These are phyloP conservation scores for Argyrosomus japonicus DNA, from an alignment of 2,113 vertebrate species.

Conservation along the genomic window DNA sequence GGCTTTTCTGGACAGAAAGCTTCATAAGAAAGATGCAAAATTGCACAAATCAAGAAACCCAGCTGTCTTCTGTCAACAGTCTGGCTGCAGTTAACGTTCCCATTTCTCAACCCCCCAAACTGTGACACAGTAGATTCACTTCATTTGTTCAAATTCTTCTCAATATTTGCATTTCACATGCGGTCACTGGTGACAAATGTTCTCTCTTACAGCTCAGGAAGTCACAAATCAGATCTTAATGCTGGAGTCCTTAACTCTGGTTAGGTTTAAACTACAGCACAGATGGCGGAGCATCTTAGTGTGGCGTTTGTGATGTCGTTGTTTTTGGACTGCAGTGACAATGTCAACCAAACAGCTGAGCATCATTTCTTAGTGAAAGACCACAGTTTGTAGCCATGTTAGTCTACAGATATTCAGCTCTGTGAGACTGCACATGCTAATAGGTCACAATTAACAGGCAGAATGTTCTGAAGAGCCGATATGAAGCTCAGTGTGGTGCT, in stretches of 20 bases:
- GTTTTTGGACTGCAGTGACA: not conserved
- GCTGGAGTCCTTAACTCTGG: constrained; percentile 8
- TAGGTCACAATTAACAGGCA: not conserved
- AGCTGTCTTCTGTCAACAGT: constrained; percentile 38
- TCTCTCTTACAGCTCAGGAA: constrained; percentile 50
- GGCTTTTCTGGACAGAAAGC: not conserved
- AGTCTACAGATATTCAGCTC: too few species aligned
- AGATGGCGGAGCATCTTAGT: not conserved
- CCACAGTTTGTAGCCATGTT: not conserved
- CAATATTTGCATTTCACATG: constrained; percentile 50
- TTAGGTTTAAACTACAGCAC: not conserved
- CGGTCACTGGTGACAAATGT: constrained; percentile 15
- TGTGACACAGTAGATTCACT: constrained; percentile 13
- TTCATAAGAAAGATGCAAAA: not conserved
- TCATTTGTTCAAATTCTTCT: constrained; percentile 46
- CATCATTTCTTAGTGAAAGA: not conserved
- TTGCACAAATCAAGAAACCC: constrained; percentile 2
- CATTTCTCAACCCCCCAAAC: constrained; percentile 12
- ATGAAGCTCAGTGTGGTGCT: too few species aligned
- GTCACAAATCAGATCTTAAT: constrained; percentile 60
- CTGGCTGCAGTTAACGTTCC: not conserved
- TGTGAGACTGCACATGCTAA: not conserved
- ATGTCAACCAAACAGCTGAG: not conserved
- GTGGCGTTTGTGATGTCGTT: not conserved
- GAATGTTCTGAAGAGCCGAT: not conserved